phyloP scores from a whole-genome alignment of 1,140 invertebrate species.

The Eupeodes corollae region DNA sequence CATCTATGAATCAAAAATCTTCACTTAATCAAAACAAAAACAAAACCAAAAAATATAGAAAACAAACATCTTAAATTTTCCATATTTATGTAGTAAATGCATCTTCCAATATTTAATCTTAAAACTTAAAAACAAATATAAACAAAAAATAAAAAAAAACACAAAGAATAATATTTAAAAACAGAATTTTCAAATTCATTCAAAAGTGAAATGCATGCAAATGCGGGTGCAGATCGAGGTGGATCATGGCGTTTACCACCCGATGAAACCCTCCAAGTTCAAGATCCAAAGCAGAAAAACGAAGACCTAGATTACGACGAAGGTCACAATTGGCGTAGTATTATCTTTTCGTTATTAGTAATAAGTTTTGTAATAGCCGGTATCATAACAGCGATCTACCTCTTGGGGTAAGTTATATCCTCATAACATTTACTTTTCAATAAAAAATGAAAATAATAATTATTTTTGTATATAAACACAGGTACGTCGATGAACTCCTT shows the following conservation, averaged over 20 bases:
- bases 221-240: slow-evolving; percentile 64
- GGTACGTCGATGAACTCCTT: slow-evolving; percentile 73
- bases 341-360: slow-evolving; percentile 71
- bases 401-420: slow-evolving; percentile 51
- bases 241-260: slow-evolving; percentile 76
- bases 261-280: slow-evolving; percentile 78
- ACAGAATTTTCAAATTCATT: background rate
- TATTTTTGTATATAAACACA: slow-evolving; percentile 17
- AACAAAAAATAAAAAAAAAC: background rate
- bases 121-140: background rate
- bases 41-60: too few relatives aligned
- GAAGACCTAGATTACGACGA: slow-evolving; percentile 51
- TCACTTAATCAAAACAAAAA: too few relatives aligned
- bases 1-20: too few relatives aligned
- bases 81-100: too few relatives aligned
- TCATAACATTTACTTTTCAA: background rate
- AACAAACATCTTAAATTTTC: too few relatives aligned
- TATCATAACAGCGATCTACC: slow-evolving; percentile 72
- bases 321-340: slow-evolving; percentile 76
- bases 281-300: slow-evolving; percentile 69
- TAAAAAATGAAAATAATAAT: too few relatives aligned
- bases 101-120: too few relatives aligned
- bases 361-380: slow-evolving; percentile 74
- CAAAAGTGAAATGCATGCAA: slow-evolving; percentile 57
- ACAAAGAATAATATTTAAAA: background rate